Evolutionary conservation across 2,797 vertebrate genomes (phyloP), one percentile per base, ranked within the genome.

Genomic region (Cercopithecus diana): DNA sequence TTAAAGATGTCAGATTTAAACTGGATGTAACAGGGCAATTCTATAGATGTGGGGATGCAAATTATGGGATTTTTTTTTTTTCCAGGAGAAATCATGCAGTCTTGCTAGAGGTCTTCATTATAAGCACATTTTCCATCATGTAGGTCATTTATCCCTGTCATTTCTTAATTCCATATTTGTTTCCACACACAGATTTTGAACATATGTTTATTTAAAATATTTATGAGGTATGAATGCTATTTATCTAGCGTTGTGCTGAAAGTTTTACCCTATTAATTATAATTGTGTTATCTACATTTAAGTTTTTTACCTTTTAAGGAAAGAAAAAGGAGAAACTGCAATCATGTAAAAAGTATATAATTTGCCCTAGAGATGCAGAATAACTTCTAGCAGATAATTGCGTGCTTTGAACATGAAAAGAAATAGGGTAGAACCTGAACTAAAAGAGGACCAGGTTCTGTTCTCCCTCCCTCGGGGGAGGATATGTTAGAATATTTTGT

Each of bases 171-270:
- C 50, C 61, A 45, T 52, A 28, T 93, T 92, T 55, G 33, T 96
- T 96, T 94, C 58, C 11, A 43, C 15, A 20, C 14, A 15, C 20
- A 91, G 36, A 80, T 94, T 95, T 83, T 76, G 30, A 67, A 4
- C n/a, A 50, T 87, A 80, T 24, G 77, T 92, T 95, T 96, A 89
- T 83, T 84, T 95, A 55, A 97, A 79, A 75, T 90, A 80, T 79
- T 79, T 87, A 81, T 64, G 9, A 5, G 11, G 19, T 41, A 52
- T n/a, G 26, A 87, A 83, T 87, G 82, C 36, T 93, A 1, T 81
- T 89, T 95, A 75, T 76, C 70, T 90, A 58, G 24, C 87, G 41
- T 33, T 92, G 4, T 82, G 52, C 55, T 95, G 41, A 90, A 93
- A 80, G n/a, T 43, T 81, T 91, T 92, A 84, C 61, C 83, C 48